Conservation (phyloP, 2,797 vertebrate species). For the Pangasius macronema region DNA sequence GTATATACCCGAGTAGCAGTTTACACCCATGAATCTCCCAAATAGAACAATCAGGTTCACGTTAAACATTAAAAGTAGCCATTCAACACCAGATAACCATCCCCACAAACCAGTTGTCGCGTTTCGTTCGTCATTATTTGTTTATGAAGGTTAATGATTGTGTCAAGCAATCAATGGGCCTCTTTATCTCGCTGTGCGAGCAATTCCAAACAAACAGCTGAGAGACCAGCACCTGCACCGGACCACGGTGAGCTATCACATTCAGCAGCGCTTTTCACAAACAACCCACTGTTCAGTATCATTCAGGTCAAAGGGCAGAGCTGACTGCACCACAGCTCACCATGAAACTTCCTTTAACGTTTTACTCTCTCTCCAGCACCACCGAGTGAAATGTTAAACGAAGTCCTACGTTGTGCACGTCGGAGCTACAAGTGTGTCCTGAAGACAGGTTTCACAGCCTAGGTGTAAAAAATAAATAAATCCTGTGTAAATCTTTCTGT, state of each 20-base stretch:
- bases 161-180: conserved; percentile 57
- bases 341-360: not conserved
- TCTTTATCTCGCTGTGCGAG: conserved; percentile 57
- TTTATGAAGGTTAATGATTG: conserved; percentile 63
- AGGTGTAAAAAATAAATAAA: conserved; percentile 12
- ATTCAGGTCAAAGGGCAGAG: not conserved
- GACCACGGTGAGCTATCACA: conserved; percentile 6
- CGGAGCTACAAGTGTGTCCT: not conserved
- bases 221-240: conserved; percentile 43
- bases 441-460: not conserved
- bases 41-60: conserved; percentile 36
- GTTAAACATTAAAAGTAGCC: conserved; percentile 48
- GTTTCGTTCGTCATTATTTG: conserved; percentile 56
- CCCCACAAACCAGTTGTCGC: conserved; percentile 37
- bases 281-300: conserved; percentile 11
- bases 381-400: not conserved
- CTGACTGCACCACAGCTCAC: not conserved
- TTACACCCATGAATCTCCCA: conserved; percentile 2
- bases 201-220: conserved; percentile 51
- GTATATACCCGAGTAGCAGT: conserved; percentile 4
- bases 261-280: conserved; percentile 38
- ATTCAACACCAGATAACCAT: conserved; percentile 45
- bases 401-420: not conserved
- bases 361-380: not conserved
- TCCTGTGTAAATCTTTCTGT: not conserved